phyloP scores from a whole-genome alignment of 2,888 invertebrate genomes.

The Sinhomidia bicolor region DNA sequence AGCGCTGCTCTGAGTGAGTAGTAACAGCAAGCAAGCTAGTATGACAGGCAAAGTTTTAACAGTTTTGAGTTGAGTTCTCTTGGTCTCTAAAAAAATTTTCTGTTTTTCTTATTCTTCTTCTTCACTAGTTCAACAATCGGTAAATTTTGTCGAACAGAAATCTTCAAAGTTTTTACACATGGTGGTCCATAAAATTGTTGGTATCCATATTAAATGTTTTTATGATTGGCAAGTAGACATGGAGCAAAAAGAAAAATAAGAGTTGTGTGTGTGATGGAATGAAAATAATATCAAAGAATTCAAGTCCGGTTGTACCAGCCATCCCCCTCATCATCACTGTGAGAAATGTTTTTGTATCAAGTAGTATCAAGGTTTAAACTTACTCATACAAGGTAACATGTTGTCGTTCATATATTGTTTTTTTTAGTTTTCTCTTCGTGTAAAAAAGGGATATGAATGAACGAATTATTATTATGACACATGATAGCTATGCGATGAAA shows the following conservation, averaged over 20 bases:
- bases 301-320: conserved; percentile 34
- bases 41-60: conserved; percentile 15
- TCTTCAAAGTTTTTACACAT: not conserved
- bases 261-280: not conserved
- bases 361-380: not conserved
- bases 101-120: not conserved
- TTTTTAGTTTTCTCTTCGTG: not conserved
- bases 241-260: conserved; percentile 18
- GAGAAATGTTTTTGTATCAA: not conserved
- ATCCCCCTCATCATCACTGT: not conserved
- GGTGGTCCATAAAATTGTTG: not conserved
- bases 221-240: conserved; percentile 18
- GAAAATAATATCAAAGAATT: conserved; percentile 2
- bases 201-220: conserved; percentile 39
- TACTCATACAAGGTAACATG: no score
- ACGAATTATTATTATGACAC: not conserved
- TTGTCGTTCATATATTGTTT: no score
- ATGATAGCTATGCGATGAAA: not conserved
- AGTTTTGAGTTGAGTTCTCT: not conserved
- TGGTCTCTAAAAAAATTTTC: not conserved
- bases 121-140: not conserved
- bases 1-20: not conserved
- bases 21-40: not conserved
- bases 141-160: not conserved
- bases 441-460: conserved; percentile 6